Conservation (phyloP, 2,888 invertebrate genomes). For the Epinotia ramella region DNA sequence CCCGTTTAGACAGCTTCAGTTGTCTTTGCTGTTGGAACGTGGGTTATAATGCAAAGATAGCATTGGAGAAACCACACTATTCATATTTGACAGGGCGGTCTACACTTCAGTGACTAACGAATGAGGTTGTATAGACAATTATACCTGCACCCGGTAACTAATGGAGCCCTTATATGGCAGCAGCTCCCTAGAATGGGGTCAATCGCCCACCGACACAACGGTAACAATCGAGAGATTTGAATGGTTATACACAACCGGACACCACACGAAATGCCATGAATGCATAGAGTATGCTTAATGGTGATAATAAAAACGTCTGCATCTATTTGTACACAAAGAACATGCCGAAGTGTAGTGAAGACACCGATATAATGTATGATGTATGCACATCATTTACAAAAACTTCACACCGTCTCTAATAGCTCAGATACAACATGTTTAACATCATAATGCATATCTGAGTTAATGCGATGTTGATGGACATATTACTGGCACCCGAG, state of each 20-base stretch:
- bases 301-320: conserved; percentile 35
- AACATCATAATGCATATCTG: conserved; percentile 36
- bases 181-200: conserved; percentile 64
- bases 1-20: conserved; percentile 21
- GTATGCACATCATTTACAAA: neutral
- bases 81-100: conserved; percentile 44
- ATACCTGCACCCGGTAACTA: conserved; percentile 62
- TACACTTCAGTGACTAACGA: conserved; percentile 48
- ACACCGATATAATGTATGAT: conserved; percentile 13
- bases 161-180: conserved; percentile 71
- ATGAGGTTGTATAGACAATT: conserved; percentile 61
- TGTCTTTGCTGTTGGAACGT: conserved; percentile 17
- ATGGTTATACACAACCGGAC: conserved; percentile 53
- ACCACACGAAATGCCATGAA: conserved; percentile 58
- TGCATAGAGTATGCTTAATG: conserved; percentile 43
- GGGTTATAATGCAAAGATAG: conserved; percentile 30
- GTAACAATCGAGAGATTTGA: conserved; percentile 68
- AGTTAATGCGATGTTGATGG: conserved; percentile 43
- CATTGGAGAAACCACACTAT: conserved; percentile 21
- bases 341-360: neutral
- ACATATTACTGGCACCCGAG: conserved; percentile 30
- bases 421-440: conserved; percentile 13
- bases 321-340: conserved; percentile 17
- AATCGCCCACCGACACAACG: conserved; percentile 66
- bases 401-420: conserved; percentile 17